A percentile compares a stretch with the other conserved stretches of the same genome.
phyloP scores from a whole-genome alignment of 2,113 vertebrate genomes.

The Empidonax alnorum region DNA sequence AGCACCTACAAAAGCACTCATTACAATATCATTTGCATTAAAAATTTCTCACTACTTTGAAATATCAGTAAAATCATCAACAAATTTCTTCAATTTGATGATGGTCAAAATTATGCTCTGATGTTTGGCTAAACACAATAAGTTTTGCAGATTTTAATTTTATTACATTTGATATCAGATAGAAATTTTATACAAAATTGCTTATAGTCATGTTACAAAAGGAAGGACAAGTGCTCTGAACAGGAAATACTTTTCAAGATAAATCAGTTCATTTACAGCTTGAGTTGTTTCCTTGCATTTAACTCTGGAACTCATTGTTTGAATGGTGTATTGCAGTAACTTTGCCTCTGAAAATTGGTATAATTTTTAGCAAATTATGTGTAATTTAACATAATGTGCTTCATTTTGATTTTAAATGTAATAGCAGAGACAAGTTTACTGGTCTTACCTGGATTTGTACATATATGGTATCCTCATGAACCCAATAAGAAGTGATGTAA shows the following conservation, averaged over 20 bases:
- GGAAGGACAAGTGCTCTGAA: neutral
- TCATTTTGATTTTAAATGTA: neutral
- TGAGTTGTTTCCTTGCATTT: neutral
- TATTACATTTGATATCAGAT: neutral
- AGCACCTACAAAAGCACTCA: neutral
- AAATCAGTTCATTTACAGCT: neutral
- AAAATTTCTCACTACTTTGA: neutral
- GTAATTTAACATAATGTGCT: neutral
- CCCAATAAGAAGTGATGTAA: neutral
- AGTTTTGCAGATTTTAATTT: neutral
- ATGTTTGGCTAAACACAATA: neutral
- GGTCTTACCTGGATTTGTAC: neutral
- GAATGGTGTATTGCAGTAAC: neutral
- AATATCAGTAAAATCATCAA: neutral
- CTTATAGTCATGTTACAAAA: neutral
- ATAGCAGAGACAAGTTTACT: neutral
- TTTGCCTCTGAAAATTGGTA: neutral
- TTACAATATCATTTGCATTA: neutral
- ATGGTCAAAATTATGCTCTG: neutral
- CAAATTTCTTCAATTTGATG: neutral
- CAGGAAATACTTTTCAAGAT: neutral
- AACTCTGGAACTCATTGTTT: neutral
- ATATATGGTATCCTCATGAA: neutral
- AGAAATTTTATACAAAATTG: neutral
- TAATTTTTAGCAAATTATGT: neutral